Conservation (phyloP, 2,888 invertebrate genomes). For the Malacosoma neustria region DNA sequence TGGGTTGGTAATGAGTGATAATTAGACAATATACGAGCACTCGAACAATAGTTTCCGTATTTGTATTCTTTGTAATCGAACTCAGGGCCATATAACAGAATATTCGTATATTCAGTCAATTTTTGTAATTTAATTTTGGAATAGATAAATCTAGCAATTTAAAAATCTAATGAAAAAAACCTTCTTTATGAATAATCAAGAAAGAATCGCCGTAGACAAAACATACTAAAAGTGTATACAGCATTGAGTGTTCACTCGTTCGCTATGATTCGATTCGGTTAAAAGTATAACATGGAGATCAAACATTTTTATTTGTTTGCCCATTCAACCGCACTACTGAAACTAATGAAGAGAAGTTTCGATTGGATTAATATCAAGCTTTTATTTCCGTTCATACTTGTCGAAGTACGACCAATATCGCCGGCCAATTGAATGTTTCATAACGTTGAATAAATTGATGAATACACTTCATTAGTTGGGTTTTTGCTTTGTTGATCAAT, state of each 20-base stretch:
- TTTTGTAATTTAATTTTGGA: too few relatives aligned
- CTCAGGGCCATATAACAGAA: too few relatives aligned
- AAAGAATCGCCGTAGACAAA: too few relatives aligned
- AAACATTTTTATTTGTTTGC: constrained; percentile 70
- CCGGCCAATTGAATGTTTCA: constrained; percentile 28
- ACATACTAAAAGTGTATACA: too few relatives aligned
- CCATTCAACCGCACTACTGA: constrained; percentile 59
- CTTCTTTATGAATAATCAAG: too few relatives aligned
- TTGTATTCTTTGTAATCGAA: too few relatives aligned
- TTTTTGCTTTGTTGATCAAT: constrained; percentile 25
- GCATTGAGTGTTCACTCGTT: constrained; percentile 33
- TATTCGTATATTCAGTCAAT: too few relatives aligned
- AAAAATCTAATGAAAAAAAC: too few relatives aligned
- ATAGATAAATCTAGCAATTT: too few relatives aligned
- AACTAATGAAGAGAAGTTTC: constrained; percentile 70
- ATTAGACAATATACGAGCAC: too few relatives aligned
- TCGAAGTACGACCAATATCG: constrained; percentile 23
- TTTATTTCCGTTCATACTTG: constrained; percentile 46
- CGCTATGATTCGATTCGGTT: constrained; percentile 56
- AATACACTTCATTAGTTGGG: constrained; percentile 45
- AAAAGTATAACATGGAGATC: constrained; percentile 60
- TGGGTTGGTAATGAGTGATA: too few relatives aligned
- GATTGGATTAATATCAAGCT: constrained; percentile 60
- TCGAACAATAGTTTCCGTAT: too few relatives aligned
- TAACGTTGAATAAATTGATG: constrained; percentile 37